phyloP scores from a whole-genome alignment of 2,113 vertebrate species.

The Oenanthe oenanthe region DNA sequence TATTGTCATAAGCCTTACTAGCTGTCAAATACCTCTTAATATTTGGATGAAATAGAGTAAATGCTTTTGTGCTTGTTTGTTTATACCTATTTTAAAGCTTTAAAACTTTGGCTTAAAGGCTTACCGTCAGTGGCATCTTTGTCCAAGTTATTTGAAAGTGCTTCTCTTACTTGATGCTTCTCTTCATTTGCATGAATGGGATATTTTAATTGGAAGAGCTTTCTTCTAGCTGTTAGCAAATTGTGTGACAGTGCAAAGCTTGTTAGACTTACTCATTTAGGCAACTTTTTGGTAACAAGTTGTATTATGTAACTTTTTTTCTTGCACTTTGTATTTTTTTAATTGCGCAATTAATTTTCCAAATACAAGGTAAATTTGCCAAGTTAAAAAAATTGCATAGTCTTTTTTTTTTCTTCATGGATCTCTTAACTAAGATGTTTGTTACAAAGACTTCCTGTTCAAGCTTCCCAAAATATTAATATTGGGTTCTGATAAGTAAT shows the following conservation, averaged over 20 bases:
- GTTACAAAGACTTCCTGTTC: neutral
- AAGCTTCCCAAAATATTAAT: neutral
- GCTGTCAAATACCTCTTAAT: neutral
- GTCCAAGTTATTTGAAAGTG: neutral
- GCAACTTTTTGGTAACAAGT: neutral
- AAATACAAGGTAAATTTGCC: neutral
- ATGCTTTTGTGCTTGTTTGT: neutral
- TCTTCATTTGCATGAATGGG: neutral
- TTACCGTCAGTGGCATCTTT: neutral
- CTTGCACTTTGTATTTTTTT: neutral
- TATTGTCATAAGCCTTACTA: neutral
- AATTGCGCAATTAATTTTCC: neutral
- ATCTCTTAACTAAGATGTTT: neutral
- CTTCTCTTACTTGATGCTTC: neutral
- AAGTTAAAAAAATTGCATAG: neutral
- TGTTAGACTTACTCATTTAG: neutral
- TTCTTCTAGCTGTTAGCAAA: neutral
- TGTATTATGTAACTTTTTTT: neutral
- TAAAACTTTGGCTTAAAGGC: neutral
- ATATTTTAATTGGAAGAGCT: neutral
- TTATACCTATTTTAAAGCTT: neutral
- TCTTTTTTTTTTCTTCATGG: neutral
- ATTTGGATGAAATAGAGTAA: neutral
- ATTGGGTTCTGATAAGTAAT: neutral
- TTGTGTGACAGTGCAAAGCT: neutral